Conservation (phyloP, 2,888 invertebrate species). For the Anorthoa munda region DNA sequence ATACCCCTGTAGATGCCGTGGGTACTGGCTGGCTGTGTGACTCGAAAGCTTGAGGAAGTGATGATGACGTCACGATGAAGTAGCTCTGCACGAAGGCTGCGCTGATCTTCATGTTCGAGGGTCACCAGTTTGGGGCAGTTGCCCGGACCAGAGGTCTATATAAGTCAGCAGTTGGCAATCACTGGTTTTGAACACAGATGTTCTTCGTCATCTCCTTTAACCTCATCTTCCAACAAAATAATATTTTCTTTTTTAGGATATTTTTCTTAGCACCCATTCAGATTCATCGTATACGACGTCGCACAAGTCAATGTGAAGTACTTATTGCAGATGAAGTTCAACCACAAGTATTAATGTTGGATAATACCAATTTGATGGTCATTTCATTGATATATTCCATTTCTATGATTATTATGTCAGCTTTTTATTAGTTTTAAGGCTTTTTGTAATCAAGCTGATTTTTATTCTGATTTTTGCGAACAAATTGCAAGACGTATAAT, state of each 20-base stretch:
- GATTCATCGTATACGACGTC: slow-evolving; percentile 98
- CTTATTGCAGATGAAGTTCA: slow-evolving; percentile 96
- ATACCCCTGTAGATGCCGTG: too few relatives aligned
- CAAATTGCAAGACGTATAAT: slow-evolving; percentile 4
- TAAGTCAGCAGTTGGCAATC: background rate
- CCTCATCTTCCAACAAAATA: too few relatives aligned
- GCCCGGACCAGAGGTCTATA: background rate
- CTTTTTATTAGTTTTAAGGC: slow-evolving; percentile 11
- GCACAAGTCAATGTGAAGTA: slow-evolving; percentile 98
- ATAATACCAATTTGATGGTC: background rate
- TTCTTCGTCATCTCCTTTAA: too few relatives aligned
- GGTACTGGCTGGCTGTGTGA: too few relatives aligned
- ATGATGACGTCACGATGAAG: too few relatives aligned
- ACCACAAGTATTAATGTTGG: slow-evolving; percentile 91
- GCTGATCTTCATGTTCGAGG: too few relatives aligned
- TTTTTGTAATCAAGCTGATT: slow-evolving; percentile 14
- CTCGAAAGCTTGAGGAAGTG: too few relatives aligned
- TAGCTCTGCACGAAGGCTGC: too few relatives aligned
- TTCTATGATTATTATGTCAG: slow-evolving; percentile 3
- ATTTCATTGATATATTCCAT: slow-evolving; percentile 16
- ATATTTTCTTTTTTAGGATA: slow-evolving; percentile 4
- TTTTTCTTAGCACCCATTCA: slow-evolving; percentile 80
- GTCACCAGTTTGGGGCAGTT: too few relatives aligned
- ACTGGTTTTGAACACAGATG: background rate
- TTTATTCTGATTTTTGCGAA: background rate